Conservation (phyloP, 2,888 invertebrate species). For the Catonia carolina region DNA sequence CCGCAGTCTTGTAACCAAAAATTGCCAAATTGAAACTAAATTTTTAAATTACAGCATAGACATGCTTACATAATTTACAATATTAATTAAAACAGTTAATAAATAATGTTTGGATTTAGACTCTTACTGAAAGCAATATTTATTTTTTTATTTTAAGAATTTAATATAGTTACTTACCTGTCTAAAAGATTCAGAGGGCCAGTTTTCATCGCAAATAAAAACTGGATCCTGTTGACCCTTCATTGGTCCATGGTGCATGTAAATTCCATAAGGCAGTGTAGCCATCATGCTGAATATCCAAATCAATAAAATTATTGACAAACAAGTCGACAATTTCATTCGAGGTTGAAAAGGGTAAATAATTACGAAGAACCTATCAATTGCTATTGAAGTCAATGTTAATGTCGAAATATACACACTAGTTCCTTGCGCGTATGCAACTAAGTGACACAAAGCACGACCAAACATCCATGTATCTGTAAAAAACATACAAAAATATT, state of each 20-base stretch:
- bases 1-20: too few species aligned
- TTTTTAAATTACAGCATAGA: too few species aligned
- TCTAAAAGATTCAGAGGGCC: constrained; percentile 79
- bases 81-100: too few species aligned
- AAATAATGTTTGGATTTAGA: too few species aligned
- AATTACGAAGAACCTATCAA: constrained; percentile 95
- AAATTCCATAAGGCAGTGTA: constrained; percentile 85
- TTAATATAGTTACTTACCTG: too few species aligned
- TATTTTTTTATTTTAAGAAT: too few species aligned
- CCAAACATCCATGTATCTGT: constrained; percentile 84
- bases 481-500: constrained; percentile 12
- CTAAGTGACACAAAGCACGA: constrained; percentile 79
- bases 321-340: constrained; percentile 82
- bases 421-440: constrained; percentile 89
- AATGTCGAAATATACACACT: constrained; percentile 96
- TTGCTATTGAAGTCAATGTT: constrained; percentile 93
- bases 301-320: constrained; percentile 77
- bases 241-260: constrained; percentile 55
- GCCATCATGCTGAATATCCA: constrained; percentile 85
- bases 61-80: too few species aligned
- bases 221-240: constrained; percentile 23
- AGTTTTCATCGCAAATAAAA: constrained; percentile 77
- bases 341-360: constrained; percentile 91
- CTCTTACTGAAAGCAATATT: too few species aligned
- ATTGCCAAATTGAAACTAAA: too few species aligned